Conservation (phyloP, 2,113 vertebrate species). For the Myrmophylax atrothorax region DNA sequence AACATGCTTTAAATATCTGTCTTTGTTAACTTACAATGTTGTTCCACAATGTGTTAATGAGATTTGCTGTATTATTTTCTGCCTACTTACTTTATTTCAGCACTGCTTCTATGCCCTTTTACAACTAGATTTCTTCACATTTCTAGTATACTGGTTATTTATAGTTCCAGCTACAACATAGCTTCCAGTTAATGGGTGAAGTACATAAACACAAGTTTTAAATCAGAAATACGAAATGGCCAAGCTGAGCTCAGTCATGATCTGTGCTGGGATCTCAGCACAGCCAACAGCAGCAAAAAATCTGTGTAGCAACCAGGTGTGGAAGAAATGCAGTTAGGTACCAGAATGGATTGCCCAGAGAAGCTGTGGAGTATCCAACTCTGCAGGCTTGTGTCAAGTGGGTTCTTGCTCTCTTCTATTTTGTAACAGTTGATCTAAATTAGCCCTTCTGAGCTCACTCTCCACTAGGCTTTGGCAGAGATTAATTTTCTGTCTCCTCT, state of each 20-base stretch:
- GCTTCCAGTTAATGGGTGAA: constrained; percentile 9
- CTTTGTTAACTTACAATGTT: constrained; percentile 58
- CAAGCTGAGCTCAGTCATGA: not conserved
- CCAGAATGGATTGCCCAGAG: not conserved
- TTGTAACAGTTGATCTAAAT: not conserved
- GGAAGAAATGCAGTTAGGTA: not conserved
- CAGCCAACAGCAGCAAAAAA: not conserved
- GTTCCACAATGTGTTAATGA: constrained; percentile 59
- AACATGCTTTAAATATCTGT: constrained; percentile 63
- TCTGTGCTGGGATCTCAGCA: not conserved
- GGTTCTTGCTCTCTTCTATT: not conserved
- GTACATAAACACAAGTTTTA: not conserved
- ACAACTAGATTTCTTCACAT: constrained; percentile 49
- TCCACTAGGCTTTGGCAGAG: not conserved
- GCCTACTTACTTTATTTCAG: constrained; percentile 55
- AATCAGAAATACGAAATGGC: not conserved
- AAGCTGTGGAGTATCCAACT: not conserved
- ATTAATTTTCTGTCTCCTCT: not conserved
- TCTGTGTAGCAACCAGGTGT: not conserved
- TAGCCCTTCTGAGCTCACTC: not conserved
- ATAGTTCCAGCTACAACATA: not conserved
- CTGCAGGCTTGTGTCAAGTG: not conserved
- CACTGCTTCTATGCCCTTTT: constrained; percentile 20
- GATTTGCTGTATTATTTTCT: constrained; percentile 70
- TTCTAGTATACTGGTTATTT: constrained; percentile 35